Evolutionary conservation across 2,797 vertebrate species (phyloP).

Genomic region (Salmo trutta): DNA sequence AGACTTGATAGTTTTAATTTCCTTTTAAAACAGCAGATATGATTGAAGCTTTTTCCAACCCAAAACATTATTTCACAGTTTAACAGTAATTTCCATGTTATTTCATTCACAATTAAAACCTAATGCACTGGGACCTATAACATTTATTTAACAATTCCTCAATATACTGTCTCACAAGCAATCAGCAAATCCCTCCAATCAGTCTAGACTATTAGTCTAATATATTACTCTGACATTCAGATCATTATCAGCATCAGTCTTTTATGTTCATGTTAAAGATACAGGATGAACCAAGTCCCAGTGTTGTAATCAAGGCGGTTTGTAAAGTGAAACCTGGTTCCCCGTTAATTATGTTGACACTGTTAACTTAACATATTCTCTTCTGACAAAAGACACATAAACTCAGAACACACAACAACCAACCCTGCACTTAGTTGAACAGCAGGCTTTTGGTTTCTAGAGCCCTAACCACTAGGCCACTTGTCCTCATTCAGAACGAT

Average conservation of each 20-base stretch:
- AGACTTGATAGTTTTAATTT: background rate
- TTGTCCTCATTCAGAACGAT: slow-evolving; percentile 26
- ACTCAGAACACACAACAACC: background rate
- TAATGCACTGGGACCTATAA: background rate
- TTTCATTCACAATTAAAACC: background rate
- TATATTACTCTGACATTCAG: background rate
- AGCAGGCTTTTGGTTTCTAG: background rate
- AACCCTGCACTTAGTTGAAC: slow-evolving; percentile 1
- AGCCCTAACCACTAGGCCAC: background rate
- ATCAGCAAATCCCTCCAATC: background rate
- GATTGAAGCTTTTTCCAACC: background rate
- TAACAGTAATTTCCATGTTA: background rate
- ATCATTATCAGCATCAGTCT: background rate
- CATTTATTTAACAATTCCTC: background rate
- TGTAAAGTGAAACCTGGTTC: background rate
- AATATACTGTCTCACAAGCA: background rate
- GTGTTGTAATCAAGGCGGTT: background rate
- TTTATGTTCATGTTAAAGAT: background rate
- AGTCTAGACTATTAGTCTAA: background rate
- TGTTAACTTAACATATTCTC: background rate
- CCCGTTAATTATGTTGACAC: background rate
- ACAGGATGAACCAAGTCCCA: background rate
- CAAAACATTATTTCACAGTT: background rate
- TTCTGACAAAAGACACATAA: background rate
- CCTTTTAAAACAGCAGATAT: background rate